phyloP scores from a whole-genome alignment of 2,888 invertebrate genomes.

The Phengaris alcon region DNA sequence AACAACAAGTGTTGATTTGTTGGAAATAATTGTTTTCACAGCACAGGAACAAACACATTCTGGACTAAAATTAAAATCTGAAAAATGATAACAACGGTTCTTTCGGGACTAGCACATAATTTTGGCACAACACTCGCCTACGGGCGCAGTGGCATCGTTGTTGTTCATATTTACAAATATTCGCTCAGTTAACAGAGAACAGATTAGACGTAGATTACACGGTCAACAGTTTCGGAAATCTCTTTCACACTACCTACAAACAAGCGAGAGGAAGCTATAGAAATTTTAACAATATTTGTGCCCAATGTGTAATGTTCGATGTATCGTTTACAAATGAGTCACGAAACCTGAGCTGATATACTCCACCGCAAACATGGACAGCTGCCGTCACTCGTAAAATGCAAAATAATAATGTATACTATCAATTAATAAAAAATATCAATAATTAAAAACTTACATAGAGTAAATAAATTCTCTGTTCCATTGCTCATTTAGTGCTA shows the following conservation, averaged over 20 bases:
- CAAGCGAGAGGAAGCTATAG: conserved; percentile 65
- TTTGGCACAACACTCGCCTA: conserved; percentile 74
- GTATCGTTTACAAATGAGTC: conserved; percentile 71
- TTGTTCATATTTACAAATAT: conserved; percentile 62
- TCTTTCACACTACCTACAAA: conserved; percentile 52
- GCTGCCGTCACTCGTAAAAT: conserved; percentile 76
- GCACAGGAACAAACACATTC: conserved; percentile 77
- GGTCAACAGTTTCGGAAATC: conserved; percentile 50
- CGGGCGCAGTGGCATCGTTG: conserved; percentile 70
- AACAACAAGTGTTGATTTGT: conserved; percentile 70
- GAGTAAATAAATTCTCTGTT: conserved; percentile 80
- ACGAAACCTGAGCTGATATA: conserved; percentile 70
- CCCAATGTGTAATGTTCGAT: conserved; percentile 79
- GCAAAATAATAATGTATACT: conserved; percentile 75
- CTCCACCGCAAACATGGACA: conserved; percentile 67
- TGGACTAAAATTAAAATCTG: conserved; percentile 78
- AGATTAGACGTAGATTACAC: conserved; percentile 33
- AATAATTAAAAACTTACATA: conserved; percentile 74
- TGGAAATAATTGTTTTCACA: conserved; percentile 67
- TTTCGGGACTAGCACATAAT: conserved; percentile 77
- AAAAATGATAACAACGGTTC: conserved; percentile 76
- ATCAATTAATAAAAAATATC: conserved; percentile 72
- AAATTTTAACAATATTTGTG: conserved; percentile 71
- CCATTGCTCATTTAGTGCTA: conserved; percentile 76
- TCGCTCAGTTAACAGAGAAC: conserved; percentile 55